Evolutionary conservation across 2,888 invertebrate genomes (phyloP), one percentile per base, ranked within the genome.

Genomic region (Pheosia gnoma): DNA sequence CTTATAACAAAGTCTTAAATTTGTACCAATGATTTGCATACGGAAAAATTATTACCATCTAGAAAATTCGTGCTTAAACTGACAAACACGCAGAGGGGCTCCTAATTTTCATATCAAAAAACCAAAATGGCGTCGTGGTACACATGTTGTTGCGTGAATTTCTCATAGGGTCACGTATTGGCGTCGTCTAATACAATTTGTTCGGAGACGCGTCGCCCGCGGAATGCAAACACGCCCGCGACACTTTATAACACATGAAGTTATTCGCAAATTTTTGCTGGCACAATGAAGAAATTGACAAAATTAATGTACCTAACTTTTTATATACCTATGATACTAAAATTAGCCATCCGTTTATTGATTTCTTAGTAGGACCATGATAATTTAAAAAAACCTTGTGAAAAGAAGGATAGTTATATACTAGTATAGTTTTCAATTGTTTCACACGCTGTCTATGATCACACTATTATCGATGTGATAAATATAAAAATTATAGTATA

Each of bases 141-240:
- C 84, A 85, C 79, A 83, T 83, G 84, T 81, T 84, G 82, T 85
- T 82, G 82, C 79, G 83, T 78, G 82, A 83, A 85, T 85, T 83
- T 81, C 73, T 79, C 77, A 74, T 79, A 76, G 81, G 87, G 87
- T 89, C 92, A 91, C 92, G 91, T 92, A 90, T 87, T 81, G 86
- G 83, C 85, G 83, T 83, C 88, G 84, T 88, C 88, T 91, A 91
- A 92, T 90, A 90, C 86, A 91, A 92, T 92, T 91, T 91, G 88
- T 87, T 88, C 78, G 81, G 82, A 88, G 88, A 86, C 85, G 85
- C 73, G 75, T 66, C 84, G 83, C 83, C 76, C 83, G 80, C 78
- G 81, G 89, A 88, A 90, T 90, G 87, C 86, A 87, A 89, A 89
- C 84, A 82, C 78, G 78, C 68, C 67, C 67, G 70, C 80, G 78